These are phyloP conservation scores for Ephialtes manifestator DNA, from an alignment of 2,888 invertebrate species.

Conservation along the genomic window DNA sequence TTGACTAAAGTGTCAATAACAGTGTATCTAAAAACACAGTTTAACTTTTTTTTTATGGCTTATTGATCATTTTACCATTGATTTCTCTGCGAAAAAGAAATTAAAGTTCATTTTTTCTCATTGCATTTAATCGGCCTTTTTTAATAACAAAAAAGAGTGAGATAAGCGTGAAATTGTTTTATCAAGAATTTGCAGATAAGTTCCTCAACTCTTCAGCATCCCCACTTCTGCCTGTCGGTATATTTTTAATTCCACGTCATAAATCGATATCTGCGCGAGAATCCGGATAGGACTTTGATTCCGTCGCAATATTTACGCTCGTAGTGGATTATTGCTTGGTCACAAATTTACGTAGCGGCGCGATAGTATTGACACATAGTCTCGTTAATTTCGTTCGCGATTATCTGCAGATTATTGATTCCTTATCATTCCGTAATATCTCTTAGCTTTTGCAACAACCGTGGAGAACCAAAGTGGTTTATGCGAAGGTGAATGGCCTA, in stretches of 20 bases:
- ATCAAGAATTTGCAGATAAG: constrained; percentile 11
- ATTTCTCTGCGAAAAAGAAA: too few species aligned
- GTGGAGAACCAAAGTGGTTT: not conserved
- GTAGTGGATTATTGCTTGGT: constrained; percentile 3
- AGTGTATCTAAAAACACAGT: not conserved
- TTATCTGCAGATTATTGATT: constrained; percentile 5
- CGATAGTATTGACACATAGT: constrained; percentile 11
- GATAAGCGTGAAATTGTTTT: constrained; percentile 13
- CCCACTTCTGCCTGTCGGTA: not conserved
- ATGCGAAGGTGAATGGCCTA: constrained; percentile 43
- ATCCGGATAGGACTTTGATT: constrained; percentile 44
- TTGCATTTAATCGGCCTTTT: not conserved
- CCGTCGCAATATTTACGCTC: constrained; percentile 5
- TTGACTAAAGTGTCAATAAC: not conserved
- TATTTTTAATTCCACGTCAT: not conserved
- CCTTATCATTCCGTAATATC: not conserved
- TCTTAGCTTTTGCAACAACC: not conserved
- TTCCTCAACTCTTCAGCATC: not conserved
- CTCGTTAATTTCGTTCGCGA: constrained; percentile 2
- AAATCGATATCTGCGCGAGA: constrained; percentile 16
- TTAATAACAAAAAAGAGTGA: not conserved
- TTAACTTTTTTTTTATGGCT: not conserved
- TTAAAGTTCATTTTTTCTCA: not conserved
- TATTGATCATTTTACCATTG: too few species aligned
- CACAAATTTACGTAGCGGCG: not conserved